Base-by-base conservation (phyloP, 2,797 vertebrate species). In the Argentina silus region DNA sequence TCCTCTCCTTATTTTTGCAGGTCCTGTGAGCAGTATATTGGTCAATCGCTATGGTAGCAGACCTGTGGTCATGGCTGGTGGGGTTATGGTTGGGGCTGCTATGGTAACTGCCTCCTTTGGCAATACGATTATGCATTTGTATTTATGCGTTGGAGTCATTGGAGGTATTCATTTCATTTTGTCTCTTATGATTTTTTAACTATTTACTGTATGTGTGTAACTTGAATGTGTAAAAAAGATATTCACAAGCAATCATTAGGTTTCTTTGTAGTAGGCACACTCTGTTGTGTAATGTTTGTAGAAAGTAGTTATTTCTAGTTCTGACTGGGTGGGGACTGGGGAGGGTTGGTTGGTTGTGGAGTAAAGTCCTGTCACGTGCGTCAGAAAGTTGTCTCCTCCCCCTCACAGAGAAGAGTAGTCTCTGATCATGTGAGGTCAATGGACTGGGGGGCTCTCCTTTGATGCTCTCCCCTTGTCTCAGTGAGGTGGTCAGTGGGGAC, bases 11-110 rank as follows among this genome's bases (percentile, higher is more conserved):
- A 10, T 55, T 43, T 64, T 12, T 76, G 65, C 84, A 96, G 95
- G 94, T 75, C 94, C 94, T 65, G 78, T 95, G 62, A 95, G 94
- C 91, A 96, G 95, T 73, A 85, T 95, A 75, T 83, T 95, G 14
- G 95, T 96, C 2, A 95, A 94, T 74, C 93, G 93, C 60, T 95
- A 92, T 44, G 94, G 95, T 79, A 96, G 94, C 88, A 93, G 94
- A 50, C 93, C 94, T 0, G 95, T 95, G 83, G 95, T 97, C 6
- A 93, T 95, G 78, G 76, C 87, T 0, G 94, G 95, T 1, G 95
- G 95, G 62, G 53, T 95, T 17, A 76, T 95, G 82, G 94, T 95
- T 70, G 86, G 91, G 2, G 0, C 85, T 14, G 93, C 84, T 43
- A 95, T 97, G 95, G 85, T 94, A 50, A 89, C 92, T 5, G 93